A percentile compares a stretch with the other conserved stretches of the same genome.
phyloP scores from a whole-genome alignment of 2,113 vertebrate species.

The Elanoides forficatus region DNA sequence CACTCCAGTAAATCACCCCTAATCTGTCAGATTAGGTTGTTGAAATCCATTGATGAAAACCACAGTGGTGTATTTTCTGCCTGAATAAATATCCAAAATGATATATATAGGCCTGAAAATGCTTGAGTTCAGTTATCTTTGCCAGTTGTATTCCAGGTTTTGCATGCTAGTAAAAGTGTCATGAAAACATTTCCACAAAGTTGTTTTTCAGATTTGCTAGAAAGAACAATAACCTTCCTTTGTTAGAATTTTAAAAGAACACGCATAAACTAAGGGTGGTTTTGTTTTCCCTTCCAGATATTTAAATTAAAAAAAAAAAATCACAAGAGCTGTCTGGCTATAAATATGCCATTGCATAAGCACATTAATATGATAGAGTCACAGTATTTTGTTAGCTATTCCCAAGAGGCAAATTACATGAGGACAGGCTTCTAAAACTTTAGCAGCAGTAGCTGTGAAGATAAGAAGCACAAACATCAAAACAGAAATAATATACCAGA shows the following conservation, averaged over 20 bases:
- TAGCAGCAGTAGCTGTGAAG: conserved; percentile 9
- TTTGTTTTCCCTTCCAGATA: neutral
- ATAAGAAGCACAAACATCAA: conserved; percentile 14
- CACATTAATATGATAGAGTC: conserved; percentile 42
- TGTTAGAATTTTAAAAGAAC: neutral
- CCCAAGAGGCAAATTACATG: conserved; percentile 17
- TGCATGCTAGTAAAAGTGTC: neutral
- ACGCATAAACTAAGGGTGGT: neutral
- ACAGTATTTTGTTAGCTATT: conserved; percentile 49
- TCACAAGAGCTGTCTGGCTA: conserved; percentile 18
- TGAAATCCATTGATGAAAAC: neutral
- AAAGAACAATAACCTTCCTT: neutral
- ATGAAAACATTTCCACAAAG: neutral
- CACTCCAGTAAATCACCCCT: neutral
- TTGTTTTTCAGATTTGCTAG: neutral
- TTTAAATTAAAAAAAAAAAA: neutral
- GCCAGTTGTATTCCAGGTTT: neutral
- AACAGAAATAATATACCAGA: conserved; percentile 1
- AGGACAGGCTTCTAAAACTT: conserved; percentile 22
- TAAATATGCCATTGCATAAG: conserved; percentile 55
- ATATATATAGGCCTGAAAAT: neutral
- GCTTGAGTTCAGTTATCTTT: neutral
- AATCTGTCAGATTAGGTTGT: neutral
- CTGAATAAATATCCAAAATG: neutral
- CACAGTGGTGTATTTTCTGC: neutral